These are phyloP conservation scores for Troides aeacus DNA, from an alignment of 2,888 invertebrate genomes.

Conservation along the genomic window DNA sequence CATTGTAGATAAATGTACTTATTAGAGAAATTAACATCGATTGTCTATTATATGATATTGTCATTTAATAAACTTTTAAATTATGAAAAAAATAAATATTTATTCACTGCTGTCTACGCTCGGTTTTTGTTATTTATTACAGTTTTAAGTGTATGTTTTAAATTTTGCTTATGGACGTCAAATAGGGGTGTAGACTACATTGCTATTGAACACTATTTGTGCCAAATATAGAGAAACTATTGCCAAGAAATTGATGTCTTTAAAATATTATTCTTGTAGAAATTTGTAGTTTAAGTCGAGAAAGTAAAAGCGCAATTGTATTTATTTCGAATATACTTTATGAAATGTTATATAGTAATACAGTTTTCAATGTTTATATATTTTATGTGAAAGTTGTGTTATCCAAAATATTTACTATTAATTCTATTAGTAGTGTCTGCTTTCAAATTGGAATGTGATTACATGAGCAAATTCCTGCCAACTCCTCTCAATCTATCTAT, in stretches of 20 bases:
- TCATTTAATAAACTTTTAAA: slow-evolving; percentile 5
- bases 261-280: slow-evolving; percentile 29
- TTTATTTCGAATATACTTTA: slow-evolving; percentile 42
- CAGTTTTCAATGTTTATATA: slow-evolving; percentile 44
- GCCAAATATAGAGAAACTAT: slow-evolving; percentile 24
- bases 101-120: slow-evolving; percentile 15
- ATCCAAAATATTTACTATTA: slow-evolving; percentile 49
- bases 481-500: slow-evolving; percentile 49
- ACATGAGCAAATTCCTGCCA: slow-evolving; percentile 78
- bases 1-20: slow-evolving; percentile 31
- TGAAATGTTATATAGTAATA: slow-evolving; percentile 30
- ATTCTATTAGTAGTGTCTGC: slow-evolving; percentile 47
- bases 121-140: slow-evolving; percentile 18
- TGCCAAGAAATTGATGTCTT: slow-evolving; percentile 28
- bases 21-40: slow-evolving; percentile 25
- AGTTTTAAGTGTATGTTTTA: slow-evolving; percentile 17
- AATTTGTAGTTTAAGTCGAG: slow-evolving; percentile 30
- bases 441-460: slow-evolving; percentile 62
- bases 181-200: slow-evolving; percentile 21
- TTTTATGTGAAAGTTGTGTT: slow-evolving; percentile 67
- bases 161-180: slow-evolving; percentile 28
- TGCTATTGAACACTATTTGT: slow-evolving; percentile 15
- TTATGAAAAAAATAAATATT: slow-evolving; percentile 14
- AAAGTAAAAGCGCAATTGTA: slow-evolving; percentile 29
- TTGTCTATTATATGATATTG: slow-evolving; percentile 8